Base-by-base conservation (phyloP, 2,888 invertebrate genomes). In the Drosophila kuntzei region DNA sequence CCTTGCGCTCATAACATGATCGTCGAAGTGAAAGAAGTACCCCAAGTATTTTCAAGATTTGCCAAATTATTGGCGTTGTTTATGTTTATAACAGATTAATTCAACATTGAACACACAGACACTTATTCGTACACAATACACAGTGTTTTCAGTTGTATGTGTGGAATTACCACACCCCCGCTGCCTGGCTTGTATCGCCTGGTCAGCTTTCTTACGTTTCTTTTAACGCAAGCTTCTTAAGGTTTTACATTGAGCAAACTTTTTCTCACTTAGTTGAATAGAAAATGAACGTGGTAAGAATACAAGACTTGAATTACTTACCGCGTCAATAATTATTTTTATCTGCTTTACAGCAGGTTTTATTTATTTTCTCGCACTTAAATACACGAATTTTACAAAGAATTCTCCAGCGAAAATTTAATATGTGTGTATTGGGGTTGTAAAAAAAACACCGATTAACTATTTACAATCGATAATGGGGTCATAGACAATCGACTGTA, bases 261-360 rank as follows among this genome's bases (percentile, higher is more conserved):
- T 46, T 53, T 12, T n/a, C 54, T 36, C 18, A 22, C 39, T 41
- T 7, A 5, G 39, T 14, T 22, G 25, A 9, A 51, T 11, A 34
- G 12, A 14, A n/a, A 25, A 11, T 7, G 8, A n/a, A 14, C 14
- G 47, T 11, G 14, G 2, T 7, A 14, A 14, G 7, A 57, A 36
- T 57, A 18, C 16, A 57, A 58, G n/a, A n/a, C n/a, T n/a, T n/a
- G n/a, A n/a, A n/a, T n/a, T n/a, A n/a, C n/a, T 91, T 89, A 91
- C 91, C 91, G 79, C 83, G 87, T 77, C 79, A 69, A 60, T 76
- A 67, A 59, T 50, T 50, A 60, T 74, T 69, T 67, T 57, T 71
- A 58, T 73, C 81, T 84, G 79, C 84, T 90, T 87, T 85, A 81
- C 82, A 90, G 86, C 88, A 88, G 79, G 74, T 76, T 87, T 75